Evolutionary conservation across 2,113 vertebrate species (phyloP), one percentile per base, ranked within the genome.

Genomic region (Gobio gobio): DNA sequence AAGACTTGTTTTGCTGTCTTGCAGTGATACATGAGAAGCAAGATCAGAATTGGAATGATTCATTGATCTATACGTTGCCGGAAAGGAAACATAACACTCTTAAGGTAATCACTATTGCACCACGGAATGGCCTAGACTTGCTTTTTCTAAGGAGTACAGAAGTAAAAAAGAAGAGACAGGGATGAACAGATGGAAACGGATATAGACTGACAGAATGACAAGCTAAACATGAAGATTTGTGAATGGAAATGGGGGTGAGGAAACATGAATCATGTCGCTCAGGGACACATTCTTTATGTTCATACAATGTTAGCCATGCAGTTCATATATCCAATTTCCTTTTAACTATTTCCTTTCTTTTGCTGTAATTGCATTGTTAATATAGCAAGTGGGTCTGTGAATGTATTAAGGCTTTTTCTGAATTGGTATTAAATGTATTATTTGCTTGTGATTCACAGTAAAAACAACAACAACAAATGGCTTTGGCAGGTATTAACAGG

Each of bases 71-170:
- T 64, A 56, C 33, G 66, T 56, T 54, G 68, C 54, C 33, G 45
- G 72, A 82, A 84, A 40, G 70, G 81, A 89, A 87, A 84, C 63
- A 83, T 76, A 72, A 89, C 87, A 86, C 86, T 86, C 85, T 88
- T 86, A 58, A 47, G 86, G 33, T 90, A 86, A 88, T 90, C 89
- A 73, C 54, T n/a, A 47, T 47, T 4, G 1, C 24, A 66, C 78
- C 78, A 2, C 10, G 49, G 63, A 64, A 76, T 86, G 86, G 45
- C 81, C 85, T 84, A 89, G 70, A 54, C 72, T 26, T 33, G 64
- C 89, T 63, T 29, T 10, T 3, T 51, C 45, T 40, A 22, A 33
- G 83, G 85, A 88, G 83, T n/a, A 80, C 78, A 83, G 82, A 85
- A 47, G 6, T 59, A 51, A 84, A 75, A 64, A 84, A 59, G 74